phyloP scores from a whole-genome alignment of 2,888 invertebrate genomes.

The Drosophila percnosoma region DNA sequence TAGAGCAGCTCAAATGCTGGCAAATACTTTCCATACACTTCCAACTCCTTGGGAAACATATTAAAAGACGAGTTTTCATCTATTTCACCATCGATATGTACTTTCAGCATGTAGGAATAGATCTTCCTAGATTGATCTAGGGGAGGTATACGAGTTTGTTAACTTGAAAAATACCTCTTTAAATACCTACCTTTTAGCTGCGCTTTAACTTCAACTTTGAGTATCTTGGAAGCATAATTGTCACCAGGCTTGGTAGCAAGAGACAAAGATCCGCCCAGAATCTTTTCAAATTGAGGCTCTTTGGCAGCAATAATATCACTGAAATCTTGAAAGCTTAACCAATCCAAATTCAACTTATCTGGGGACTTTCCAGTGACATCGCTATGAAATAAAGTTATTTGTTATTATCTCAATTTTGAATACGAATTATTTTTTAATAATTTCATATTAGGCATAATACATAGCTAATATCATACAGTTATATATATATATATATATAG shows the following conservation, averaged over 20 bases:
- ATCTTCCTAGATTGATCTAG: conserved; percentile 40
- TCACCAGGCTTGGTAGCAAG: conserved; percentile 64
- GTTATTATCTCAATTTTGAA: background rate
- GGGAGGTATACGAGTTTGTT: background rate
- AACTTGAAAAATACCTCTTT: background rate
- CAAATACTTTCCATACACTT: conserved; percentile 57
- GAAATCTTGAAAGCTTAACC: conserved; percentile 52
- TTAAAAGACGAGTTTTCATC: conserved; percentile 43
- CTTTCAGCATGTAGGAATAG: conserved; percentile 58
- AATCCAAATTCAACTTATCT: conserved; percentile 13
- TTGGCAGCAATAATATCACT: conserved; percentile 23
- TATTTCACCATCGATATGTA: conserved; percentile 1
- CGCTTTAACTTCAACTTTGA: conserved; percentile 61
- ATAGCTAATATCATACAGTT: background rate
- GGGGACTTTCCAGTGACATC: background rate
- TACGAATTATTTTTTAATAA: background rate
- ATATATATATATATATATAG: background rate
- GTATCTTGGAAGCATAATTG: conserved; percentile 64
- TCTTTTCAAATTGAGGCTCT: conserved; percentile 47
- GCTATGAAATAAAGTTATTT: conserved; percentile 1
- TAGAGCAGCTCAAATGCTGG: conserved; percentile 65
- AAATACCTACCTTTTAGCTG: conserved; percentile 59
- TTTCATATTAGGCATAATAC: background rate
- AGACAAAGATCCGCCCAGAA: conserved; percentile 24
- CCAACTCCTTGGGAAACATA: conserved; percentile 67